Base-by-base conservation (phyloP, 2,797 vertebrate species). In the Eurystomus glaucurus region DNA sequence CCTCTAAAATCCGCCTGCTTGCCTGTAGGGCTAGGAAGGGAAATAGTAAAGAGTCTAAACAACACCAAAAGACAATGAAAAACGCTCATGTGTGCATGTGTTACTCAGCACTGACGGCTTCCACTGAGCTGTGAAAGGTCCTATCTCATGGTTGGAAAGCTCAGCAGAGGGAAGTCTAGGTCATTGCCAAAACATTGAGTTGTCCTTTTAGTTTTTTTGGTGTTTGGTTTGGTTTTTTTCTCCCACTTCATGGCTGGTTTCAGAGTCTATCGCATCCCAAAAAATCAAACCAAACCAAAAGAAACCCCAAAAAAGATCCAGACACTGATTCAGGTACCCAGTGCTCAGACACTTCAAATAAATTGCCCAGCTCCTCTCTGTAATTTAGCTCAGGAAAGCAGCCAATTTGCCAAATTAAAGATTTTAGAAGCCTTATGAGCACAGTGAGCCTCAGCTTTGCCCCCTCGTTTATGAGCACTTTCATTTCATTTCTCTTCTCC, bases 81-180 rank as follows among this genome's bases (percentile, higher is more conserved):
- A 86, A 62, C 2, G 55, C 14, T 22, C 26, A 6, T 0, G 0
- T 10, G 26, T 14, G 5, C 31, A 2, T 2, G 11, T 1, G 15
- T n/a, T 54, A 51, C 54, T 82, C 29, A 65, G 64, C 16, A 14
- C 41, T 45, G 37, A 39, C 77, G 33, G 54, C 31, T 57, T 19
- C n/a, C 31, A 8, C 33, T 33, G 29, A 57, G 22, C 55, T 18
- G 46, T 29, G 43, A 62, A 26, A 71, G 61, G 12, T 16, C 51
- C 57, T 58, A 4, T 72, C 72, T 92, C 65, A 43, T 55, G 6
- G 0, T 12, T 69, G 85, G 80, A 95, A 95, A 92, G 61, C 57
- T 81, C 88, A 69, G 57, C 23, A 22, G 33, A 78, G 35, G 33
- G 14, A 91, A 92, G 28, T 21, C 51, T 14, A 58, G 37, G 25